Evolutionary conservation across 2,888 invertebrate genomes (phyloP).

Genomic region (Hirtodrosophila cameraria): DNA sequence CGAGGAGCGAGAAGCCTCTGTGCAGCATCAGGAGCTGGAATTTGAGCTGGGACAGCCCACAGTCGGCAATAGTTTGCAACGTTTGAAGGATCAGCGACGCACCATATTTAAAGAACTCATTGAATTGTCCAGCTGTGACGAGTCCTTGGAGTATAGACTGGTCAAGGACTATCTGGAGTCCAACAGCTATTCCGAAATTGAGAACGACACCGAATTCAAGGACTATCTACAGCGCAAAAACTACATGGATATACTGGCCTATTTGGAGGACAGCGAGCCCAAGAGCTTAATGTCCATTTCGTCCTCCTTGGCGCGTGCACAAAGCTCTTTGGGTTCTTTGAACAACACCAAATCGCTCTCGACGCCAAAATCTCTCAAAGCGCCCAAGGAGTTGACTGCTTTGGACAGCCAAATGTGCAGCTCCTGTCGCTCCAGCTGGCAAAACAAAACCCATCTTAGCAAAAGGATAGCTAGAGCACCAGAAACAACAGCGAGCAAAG

Average conservation of each 20-base stretch:
- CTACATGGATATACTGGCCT: constrained; percentile 82
- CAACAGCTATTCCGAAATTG: constrained; percentile 83
- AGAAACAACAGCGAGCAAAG: not conserved
- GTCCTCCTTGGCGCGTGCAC: constrained; percentile 76
- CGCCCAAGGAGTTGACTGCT: constrained; percentile 60
- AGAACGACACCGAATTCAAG: constrained; percentile 82
- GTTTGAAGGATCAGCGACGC: constrained; percentile 75
- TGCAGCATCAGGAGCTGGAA: not conserved
- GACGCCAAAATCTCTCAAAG: constrained; percentile 74
- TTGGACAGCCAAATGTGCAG: constrained; percentile 63
- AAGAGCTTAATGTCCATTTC: constrained; percentile 74
- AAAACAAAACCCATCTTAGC: constrained; percentile 14
- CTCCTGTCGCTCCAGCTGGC: constrained; percentile 60
- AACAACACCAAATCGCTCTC: constrained; percentile 76
- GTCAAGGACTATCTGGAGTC: constrained; percentile 83
- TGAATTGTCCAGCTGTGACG: constrained; percentile 82
- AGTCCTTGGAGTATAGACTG: constrained; percentile 82
- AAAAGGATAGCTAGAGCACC: not conserved
- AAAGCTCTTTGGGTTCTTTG: constrained; percentile 77
- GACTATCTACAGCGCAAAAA: constrained; percentile 83
- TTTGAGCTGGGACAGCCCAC: constrained; percentile 21
- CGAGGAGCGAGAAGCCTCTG: constrained; percentile 48
- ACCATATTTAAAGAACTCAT: constrained; percentile 80
- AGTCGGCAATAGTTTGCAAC: constrained; percentile 69
- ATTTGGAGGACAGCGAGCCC: constrained; percentile 76